A percentile compares a stretch with the other conserved stretches of the same genome.
These are phyloP conservation scores for Antennarius maculatus DNA, from an alignment of 2,797 vertebrate species.

Conservation along the genomic window DNA sequence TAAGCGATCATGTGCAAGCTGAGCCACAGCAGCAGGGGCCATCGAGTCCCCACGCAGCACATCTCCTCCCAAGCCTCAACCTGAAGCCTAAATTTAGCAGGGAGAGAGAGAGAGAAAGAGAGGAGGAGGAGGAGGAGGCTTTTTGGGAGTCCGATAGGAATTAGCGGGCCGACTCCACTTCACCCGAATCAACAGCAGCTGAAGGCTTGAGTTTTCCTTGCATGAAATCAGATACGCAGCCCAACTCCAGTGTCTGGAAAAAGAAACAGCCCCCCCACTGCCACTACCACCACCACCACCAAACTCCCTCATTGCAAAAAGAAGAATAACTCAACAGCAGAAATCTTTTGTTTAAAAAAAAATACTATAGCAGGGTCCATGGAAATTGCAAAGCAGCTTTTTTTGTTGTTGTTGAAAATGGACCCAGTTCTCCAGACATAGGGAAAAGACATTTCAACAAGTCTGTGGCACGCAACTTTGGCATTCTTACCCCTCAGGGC, in stretches of 20 bases:
- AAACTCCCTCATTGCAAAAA: constrained; percentile 66
- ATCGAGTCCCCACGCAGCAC: constrained; percentile 50
- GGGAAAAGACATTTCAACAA: constrained; percentile 83
- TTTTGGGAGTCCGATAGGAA: constrained; percentile 77
- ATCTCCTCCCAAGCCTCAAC: constrained; percentile 54
- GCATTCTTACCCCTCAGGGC: constrained; percentile 79
- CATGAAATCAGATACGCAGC: constrained; percentile 80
- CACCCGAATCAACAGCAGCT: constrained; percentile 81
- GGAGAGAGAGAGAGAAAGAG: constrained; percentile 46
- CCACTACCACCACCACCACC: constrained; percentile 47
- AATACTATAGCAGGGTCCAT: constrained; percentile 58
- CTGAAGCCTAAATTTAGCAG: constrained; percentile 72
- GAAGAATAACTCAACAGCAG: constrained; percentile 71
- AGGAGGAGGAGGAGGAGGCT: constrained; percentile 35
- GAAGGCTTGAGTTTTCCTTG: constrained; percentile 77
- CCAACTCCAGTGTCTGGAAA: constrained; percentile 74
- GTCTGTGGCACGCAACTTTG: constrained; percentile 83
- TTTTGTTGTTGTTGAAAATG: constrained; percentile 75
- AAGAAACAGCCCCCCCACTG: constrained; percentile 71
- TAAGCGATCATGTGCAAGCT: constrained; percentile 68
- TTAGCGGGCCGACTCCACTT: constrained; percentile 77
- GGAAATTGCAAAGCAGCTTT: constrained; percentile 79
- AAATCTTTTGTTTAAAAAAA: constrained; percentile 65
- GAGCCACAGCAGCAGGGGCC: constrained; percentile 60
- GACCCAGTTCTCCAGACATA: constrained; percentile 78